Conservation (phyloP, 2,888 invertebrate species). For the Diaperis boleti region DNA sequence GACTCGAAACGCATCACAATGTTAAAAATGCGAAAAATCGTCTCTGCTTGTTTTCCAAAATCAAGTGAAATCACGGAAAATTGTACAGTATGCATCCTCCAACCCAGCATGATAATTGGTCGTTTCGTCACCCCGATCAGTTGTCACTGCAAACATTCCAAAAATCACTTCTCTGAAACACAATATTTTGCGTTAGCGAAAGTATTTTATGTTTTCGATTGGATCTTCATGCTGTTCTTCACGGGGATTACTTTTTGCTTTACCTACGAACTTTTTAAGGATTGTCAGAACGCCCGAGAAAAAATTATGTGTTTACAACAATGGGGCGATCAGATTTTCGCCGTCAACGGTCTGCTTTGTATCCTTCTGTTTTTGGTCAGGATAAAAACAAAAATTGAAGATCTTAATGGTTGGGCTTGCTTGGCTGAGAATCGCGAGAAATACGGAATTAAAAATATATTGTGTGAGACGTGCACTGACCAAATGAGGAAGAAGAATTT, state of each 20-base stretch:
- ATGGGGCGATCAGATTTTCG: slow-evolving; percentile 32
- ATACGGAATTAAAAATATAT: slow-evolving; percentile 12
- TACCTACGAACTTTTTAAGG: neutral
- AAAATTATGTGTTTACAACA: slow-evolving; percentile 24
- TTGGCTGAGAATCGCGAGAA: slow-evolving; percentile 7
- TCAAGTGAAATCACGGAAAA: neutral
- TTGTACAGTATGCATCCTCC: slow-evolving; percentile 24
- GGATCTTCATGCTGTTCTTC: neutral
- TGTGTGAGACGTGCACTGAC: slow-evolving; percentile 11
- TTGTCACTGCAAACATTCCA: slow-evolving; percentile 37
- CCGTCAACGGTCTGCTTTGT: neutral
- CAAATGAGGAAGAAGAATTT: slow-evolving; percentile 9
- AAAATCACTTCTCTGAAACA: slow-evolving; percentile 10
- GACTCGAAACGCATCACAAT: neutral
- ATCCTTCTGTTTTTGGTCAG: neutral
- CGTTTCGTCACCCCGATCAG: slow-evolving; percentile 21
- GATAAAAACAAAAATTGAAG: neutral
- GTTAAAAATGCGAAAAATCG: neutral
- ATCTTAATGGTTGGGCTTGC: slow-evolving; percentile 24
- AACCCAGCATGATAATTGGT: slow-evolving; percentile 8
- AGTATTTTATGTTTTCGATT: neutral
- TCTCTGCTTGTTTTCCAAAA: neutral
- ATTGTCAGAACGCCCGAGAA: neutral
- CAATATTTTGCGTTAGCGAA: slow-evolving; percentile 20
- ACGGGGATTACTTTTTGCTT: slow-evolving; percentile 8